A percentile compares a stretch with the other conserved stretches of the same genome.
These are phyloP conservation scores for Petaurus breviceps DNA, from an alignment of 2,113 vertebrate species.

Conservation along the genomic window DNA sequence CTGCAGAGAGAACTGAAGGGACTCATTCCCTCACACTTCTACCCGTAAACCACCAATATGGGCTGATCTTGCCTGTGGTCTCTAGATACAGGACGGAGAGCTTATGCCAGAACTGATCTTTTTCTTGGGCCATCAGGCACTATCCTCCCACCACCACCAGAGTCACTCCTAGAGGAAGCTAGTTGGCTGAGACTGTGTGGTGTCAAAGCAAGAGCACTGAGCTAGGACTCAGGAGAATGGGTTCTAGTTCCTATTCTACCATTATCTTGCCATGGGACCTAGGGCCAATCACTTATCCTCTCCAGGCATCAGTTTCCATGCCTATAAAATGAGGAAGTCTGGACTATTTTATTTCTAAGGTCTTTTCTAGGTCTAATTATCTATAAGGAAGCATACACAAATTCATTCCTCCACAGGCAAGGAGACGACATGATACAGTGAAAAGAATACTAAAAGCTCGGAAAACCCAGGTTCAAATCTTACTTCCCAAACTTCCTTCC, in stretches of 20 bases:
- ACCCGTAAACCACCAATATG: not conserved
- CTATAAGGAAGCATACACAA: not conserved
- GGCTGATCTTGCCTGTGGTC: not conserved
- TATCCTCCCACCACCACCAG: not conserved
- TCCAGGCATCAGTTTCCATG: not conserved
- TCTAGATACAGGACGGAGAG: not conserved
- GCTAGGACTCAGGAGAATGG: not conserved
- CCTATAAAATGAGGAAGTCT: not conserved
- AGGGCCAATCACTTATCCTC: not conserved
- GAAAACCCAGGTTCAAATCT: not conserved
- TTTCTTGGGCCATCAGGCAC: not conserved
- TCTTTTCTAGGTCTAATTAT: not conserved
- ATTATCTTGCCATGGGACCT: not conserved
- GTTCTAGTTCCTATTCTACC: not conserved
- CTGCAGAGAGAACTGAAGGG: not conserved
- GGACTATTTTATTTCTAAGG: not conserved
- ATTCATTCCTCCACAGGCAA: not conserved
- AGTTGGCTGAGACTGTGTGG: rapidly evolving
- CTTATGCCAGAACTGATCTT: not conserved
- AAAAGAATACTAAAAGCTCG: not conserved
- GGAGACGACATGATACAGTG: not conserved
- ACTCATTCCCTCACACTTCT: rapidly evolving
- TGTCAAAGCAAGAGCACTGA: not conserved
- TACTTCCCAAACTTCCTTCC: too few species aligned
- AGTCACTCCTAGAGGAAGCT: not conserved